Evolutionary conservation across 1,140 invertebrate species (phyloP).

Genomic region (Drosophila albomicans): DNA sequence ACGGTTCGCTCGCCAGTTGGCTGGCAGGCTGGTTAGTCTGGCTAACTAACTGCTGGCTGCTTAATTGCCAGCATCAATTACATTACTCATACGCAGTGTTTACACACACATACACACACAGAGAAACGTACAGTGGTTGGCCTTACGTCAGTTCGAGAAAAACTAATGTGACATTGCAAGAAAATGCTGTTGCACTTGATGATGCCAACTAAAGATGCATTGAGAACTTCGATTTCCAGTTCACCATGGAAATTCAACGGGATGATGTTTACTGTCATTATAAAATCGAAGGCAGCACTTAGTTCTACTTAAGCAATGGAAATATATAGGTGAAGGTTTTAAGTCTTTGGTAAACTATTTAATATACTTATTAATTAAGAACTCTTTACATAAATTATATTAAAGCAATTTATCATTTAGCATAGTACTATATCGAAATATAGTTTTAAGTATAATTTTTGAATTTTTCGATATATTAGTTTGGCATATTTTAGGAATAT

Average conservation of each 20-base stretch:
- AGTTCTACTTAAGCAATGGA: conserved; percentile 19
- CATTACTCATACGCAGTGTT: conserved; percentile 74
- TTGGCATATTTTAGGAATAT: too few species aligned
- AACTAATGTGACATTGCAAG: conserved; percentile 80
- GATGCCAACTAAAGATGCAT: conserved; percentile 76
- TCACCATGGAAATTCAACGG: conserved; percentile 67
- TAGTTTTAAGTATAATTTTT: too few species aligned
- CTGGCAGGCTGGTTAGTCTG: neutral
- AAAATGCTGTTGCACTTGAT: conserved; percentile 81
- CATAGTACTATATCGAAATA: too few species aligned
- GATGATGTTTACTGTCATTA: conserved; percentile 51
- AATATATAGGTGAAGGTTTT: neutral
- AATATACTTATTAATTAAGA: too few species aligned
- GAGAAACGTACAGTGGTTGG: conserved; percentile 33
- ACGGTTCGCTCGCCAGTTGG: neutral
- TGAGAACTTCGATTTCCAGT: conserved; percentile 61
- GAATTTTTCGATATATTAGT: too few species aligned
- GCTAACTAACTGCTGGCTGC: neutral
- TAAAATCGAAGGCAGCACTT: conserved; percentile 33
- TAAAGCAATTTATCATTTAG: too few species aligned
- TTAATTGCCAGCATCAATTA: conserved; percentile 74
- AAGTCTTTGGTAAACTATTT: neutral
- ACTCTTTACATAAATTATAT: too few species aligned
- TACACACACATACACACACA: neutral
- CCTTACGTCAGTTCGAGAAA: conserved; percentile 68